Conservation (phyloP, 53 echinoderm and acorn worm genomes). For the Holothuria scabra region DNA sequence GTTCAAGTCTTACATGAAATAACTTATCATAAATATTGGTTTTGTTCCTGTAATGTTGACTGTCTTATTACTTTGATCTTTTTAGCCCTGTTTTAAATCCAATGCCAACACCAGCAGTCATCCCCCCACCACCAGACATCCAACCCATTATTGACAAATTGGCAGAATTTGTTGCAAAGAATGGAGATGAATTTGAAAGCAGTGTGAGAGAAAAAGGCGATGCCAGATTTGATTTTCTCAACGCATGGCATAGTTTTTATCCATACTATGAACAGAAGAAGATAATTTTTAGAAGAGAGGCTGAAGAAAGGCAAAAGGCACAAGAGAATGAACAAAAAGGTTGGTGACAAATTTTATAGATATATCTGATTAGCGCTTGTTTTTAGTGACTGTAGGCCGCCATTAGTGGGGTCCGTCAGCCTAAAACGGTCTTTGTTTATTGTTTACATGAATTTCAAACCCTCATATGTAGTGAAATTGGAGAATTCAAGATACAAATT, state of each 20-base stretch:
- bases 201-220: constrained; percentile 87
- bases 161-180: constrained; percentile 96
- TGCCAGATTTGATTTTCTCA: constrained; percentile 88
- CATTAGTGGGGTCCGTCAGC: too few relatives aligned
- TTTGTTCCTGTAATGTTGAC: too few relatives aligned
- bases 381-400: too few relatives aligned
- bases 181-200: constrained; percentile 93
- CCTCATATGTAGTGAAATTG: too few relatives aligned
- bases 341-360: constrained; percentile 29
- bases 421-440: too few relatives aligned
- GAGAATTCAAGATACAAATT: too few relatives aligned
- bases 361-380: too few relatives aligned
- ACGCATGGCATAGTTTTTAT: constrained; percentile 91
- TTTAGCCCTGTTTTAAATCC: not conserved
- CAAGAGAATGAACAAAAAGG: constrained; percentile 7
- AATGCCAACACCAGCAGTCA: constrained; percentile 55
- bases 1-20: too few relatives aligned
- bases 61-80: too few relatives aligned
- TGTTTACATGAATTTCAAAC: too few relatives aligned
- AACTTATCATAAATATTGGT: too few relatives aligned
- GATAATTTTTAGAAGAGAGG: constrained; percentile 74
- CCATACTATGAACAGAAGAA: constrained; percentile 96
- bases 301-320: constrained; percentile 58
- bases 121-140: constrained; percentile 97
- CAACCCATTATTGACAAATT: constrained; percentile 98